phyloP scores from a whole-genome alignment of 1,140 invertebrate species.

The Brachionus asplanchnoidis region DNA sequence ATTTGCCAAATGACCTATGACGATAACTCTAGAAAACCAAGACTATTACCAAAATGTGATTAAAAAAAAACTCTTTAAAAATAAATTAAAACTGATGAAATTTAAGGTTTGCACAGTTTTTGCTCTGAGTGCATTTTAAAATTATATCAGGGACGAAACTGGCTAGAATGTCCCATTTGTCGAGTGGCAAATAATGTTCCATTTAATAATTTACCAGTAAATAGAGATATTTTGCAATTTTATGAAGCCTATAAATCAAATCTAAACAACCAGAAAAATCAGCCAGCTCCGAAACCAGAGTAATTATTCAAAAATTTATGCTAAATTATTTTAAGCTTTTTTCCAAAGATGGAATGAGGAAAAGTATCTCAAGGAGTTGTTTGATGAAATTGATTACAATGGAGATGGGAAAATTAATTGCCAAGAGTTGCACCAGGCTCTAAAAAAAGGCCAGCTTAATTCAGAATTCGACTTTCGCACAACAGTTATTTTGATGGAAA shows the following conservation, averaged over 20 bases:
- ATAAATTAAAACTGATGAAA: not conserved
- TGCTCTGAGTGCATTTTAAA: not conserved
- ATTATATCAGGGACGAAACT: not conserved
- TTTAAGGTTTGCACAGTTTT: not conserved
- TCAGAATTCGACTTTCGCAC: not conserved
- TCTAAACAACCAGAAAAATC: not conserved
- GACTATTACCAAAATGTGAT: not conserved
- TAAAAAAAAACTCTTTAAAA: not conserved
- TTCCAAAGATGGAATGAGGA: conserved; percentile 12
- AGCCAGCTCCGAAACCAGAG: not conserved
- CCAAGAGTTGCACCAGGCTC: not conserved
- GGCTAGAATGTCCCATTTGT: not conserved
- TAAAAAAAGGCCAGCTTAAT: not conserved
- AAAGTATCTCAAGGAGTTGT: not conserved
- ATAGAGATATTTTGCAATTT: not conserved
- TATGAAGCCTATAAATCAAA: not conserved
- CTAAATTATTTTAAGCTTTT: not conserved
- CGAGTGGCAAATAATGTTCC: not conserved
- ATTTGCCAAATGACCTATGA: not conserved
- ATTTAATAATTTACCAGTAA: not conserved
- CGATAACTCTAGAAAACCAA: not conserved
- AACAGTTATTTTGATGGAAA: not conserved
- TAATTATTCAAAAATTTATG: not conserved
- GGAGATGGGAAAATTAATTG: not conserved
- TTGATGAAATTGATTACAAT: conserved; percentile 27